phyloP scores from a whole-genome alignment of 2,797 vertebrate genomes.

The Chaetophractus vellerosus region DNA sequence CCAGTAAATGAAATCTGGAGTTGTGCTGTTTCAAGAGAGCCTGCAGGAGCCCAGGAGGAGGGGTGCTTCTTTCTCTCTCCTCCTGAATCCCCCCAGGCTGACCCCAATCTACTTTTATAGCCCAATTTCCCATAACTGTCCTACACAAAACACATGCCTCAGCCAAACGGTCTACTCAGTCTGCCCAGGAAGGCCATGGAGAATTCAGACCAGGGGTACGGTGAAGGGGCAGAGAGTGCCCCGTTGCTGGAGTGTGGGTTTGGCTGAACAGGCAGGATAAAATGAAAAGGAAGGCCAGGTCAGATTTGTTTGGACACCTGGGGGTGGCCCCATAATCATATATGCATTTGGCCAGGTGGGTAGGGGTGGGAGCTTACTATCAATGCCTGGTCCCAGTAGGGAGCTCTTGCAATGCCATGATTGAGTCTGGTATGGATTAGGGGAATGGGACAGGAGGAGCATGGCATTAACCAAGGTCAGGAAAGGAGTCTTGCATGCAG shows the following conservation, averaged over 20 bases:
- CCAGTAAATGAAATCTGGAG: slow-evolving; percentile 74
- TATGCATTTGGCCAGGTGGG: background rate
- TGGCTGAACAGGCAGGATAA: background rate
- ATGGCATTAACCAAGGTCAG: background rate
- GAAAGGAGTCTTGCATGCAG: background rate
- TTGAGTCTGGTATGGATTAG: background rate
- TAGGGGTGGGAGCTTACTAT: fast-evolving
- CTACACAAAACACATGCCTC: background rate
- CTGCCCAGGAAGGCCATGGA: background rate
- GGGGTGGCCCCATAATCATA: background rate
- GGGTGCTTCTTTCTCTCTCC: background rate
- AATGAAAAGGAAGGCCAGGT: background rate
- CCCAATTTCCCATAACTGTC: slow-evolving; percentile 38
- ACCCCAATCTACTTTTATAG: slow-evolving; percentile 76
- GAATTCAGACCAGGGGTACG: background rate
- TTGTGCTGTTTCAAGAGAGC: background rate
- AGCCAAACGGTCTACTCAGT: background rate
- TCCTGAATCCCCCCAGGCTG: background rate
- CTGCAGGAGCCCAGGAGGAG: background rate
- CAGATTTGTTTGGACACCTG: background rate
- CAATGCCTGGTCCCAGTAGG: fast-evolving
- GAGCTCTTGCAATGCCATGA: fast-evolving
- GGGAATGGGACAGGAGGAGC: background rate
- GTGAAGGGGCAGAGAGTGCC: background rate
- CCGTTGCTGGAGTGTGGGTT: background rate